A percentile compares a stretch with the other conserved stretches of the same genome.
phyloP scores from a whole-genome alignment of 2,797 vertebrate species.

The Pogonophryne albipinna region DNA sequence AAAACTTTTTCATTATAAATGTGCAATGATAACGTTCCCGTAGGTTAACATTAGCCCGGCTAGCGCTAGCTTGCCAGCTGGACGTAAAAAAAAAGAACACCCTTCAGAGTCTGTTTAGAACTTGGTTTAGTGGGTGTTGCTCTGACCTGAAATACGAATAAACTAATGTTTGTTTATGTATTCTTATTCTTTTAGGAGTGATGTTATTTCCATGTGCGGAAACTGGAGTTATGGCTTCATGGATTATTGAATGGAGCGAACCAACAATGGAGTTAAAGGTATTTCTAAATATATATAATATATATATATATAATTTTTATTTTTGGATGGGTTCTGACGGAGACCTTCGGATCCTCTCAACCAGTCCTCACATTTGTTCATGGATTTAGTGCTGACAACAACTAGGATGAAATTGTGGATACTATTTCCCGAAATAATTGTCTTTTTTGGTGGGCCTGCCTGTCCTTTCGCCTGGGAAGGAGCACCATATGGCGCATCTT shows the following conservation, averaged over 20 bases:
- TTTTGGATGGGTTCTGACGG: neutral
- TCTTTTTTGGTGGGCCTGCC: neutral
- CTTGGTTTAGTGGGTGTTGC: neutral
- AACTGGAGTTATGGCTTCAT: conserved; percentile 37
- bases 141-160: neutral
- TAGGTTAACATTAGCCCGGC: conserved; percentile 42
- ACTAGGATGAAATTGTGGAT: neutral
- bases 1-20: conserved; percentile 71
- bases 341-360: accelerated
- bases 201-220: conserved; percentile 4
- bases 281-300: conserved; percentile 13
- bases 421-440: neutral
- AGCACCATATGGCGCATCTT: conserved; percentile 5
- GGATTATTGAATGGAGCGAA: conserved; percentile 55
- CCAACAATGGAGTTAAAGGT: conserved; percentile 70
- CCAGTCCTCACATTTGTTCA: neutral
- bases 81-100: conserved; percentile 9
- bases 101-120: conserved; percentile 5
- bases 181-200: conserved; percentile 44
- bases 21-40: conserved; percentile 44
- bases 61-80: conserved; percentile 65
- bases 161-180: neutral
- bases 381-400: too few species aligned
- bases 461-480: neutral
- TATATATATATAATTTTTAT: neutral